Conservation (phyloP, 2,888 invertebrate genomes). For the Allacma fusca region DNA sequence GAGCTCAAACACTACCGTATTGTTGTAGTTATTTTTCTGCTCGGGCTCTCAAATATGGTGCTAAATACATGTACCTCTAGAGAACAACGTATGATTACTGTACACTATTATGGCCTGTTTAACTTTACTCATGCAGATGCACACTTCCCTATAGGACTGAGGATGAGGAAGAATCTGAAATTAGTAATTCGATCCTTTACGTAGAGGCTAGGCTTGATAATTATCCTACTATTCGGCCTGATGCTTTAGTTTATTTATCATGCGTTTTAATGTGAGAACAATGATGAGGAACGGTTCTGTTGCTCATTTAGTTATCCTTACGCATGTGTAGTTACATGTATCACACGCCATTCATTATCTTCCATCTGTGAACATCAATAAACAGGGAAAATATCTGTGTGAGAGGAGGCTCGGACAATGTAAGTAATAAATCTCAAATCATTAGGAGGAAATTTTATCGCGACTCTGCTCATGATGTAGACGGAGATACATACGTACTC, state of each 20-base stretch:
- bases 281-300: no score
- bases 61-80: background rate
- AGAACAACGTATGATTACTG: no score
- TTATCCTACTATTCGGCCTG: background rate
- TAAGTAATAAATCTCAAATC: slow-evolving; percentile 26
- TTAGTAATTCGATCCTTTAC: background rate
- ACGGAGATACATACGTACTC: no score
- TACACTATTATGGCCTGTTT: no score
- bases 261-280: slow-evolving; percentile 23
- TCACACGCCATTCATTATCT: background rate
- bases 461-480: no score
- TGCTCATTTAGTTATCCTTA: no score
- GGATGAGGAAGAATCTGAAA: background rate
- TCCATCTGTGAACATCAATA: slow-evolving; percentile 14
- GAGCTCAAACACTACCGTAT: no score
- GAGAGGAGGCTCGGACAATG: background rate
- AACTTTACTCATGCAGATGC: no score
- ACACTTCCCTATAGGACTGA: no score
- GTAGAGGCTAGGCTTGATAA: background rate
- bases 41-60: no score
- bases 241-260: slow-evolving; percentile 1
- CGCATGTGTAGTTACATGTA: background rate
- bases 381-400: background rate
- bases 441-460: background rate
- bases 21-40: no score